Evolutionary conservation across 1,140 invertebrate genomes (phyloP), one percentile per base, ranked within the genome.

Genomic region (Bombus vancouverensis): DNA sequence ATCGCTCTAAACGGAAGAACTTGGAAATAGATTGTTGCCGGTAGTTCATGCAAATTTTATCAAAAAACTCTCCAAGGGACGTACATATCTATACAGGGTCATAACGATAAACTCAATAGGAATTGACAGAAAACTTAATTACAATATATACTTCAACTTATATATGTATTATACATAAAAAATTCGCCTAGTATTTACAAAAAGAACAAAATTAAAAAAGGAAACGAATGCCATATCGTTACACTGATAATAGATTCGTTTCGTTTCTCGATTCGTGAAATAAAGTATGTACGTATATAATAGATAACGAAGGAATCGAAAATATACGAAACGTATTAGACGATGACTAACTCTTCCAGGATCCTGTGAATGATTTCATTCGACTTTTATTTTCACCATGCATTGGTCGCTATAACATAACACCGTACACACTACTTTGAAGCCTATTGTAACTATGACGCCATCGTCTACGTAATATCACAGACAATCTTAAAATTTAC

Each of bases 391-490:
- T 77, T 66, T 80, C 25, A 6, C 2, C 47, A 28, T 42, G 57
- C n/a, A 66, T 44, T 34, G 53, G 44, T 66, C 28, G 62, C 75
- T 88, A 88, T 6, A 74, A 76, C 34, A 8, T 37, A 75, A 79
- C 22, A 28, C 18, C 44, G 32, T 22, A 13, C 8, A 83, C 15
- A 13, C 22, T n/a, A 37, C 65, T 34, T 72, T 74, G 65, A 86
- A 86, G 77, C 68, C 85, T 87, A 87, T 78, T 81, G 84, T 73
- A 81, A 89, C 65, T 77, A 87, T 59, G 72, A 66, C 44, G 74
- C 71, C 71, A 89, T 90, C 82, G 66, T 82, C 86, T 88, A 88
- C 86, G 72, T 90, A 86, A 90, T 90, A 90, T 90, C 89, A 88
- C 88, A 90, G 89, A 89, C 75, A 90, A 88, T 88, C 83, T 82